Conservation (phyloP, 2,113 vertebrate species). For the Dendropsophus ebraccatus region DNA sequence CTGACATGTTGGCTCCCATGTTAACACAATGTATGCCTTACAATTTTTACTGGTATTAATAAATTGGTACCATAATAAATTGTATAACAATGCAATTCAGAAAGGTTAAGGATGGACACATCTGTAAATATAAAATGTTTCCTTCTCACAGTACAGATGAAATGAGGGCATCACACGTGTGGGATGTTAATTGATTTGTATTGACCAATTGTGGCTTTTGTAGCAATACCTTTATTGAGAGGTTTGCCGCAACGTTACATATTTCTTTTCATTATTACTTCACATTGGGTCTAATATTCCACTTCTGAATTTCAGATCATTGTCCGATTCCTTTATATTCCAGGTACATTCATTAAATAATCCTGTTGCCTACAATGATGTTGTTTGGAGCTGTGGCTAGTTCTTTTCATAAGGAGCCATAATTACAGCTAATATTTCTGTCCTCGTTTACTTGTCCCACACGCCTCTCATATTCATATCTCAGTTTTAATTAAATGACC, state of each 20-base stretch:
- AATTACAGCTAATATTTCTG: conserved; percentile 7
- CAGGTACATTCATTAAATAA: not conserved
- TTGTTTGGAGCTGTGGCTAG: not conserved
- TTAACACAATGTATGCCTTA: too few relatives aligned
- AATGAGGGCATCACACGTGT: not conserved
- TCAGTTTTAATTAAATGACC: conserved; percentile 17
- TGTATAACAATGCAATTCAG: too few relatives aligned
- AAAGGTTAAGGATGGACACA: not conserved
- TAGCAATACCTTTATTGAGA: not conserved
- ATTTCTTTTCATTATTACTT: not conserved
- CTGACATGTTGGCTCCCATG: too few relatives aligned
- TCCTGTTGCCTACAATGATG: not conserved
- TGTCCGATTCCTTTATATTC: not conserved
- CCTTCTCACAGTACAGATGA: not conserved
- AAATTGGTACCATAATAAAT: too few relatives aligned
- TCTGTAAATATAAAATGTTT: not conserved
- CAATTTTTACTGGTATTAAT: too few relatives aligned
- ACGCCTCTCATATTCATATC: conserved; percentile 14
- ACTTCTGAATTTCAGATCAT: not conserved
- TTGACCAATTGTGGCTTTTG: too few relatives aligned
- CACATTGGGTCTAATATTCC: not conserved
- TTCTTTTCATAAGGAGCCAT: not conserved
- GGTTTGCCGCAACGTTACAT: not conserved
- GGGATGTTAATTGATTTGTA: not conserved
- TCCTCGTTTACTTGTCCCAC: not conserved